Percentiles rank a stretch among this genome's conserved stretches.
These are phyloP conservation scores for Cataglyphis hispanica DNA, from an alignment of 1,140 invertebrate genomes.

Conservation along the genomic window DNA sequence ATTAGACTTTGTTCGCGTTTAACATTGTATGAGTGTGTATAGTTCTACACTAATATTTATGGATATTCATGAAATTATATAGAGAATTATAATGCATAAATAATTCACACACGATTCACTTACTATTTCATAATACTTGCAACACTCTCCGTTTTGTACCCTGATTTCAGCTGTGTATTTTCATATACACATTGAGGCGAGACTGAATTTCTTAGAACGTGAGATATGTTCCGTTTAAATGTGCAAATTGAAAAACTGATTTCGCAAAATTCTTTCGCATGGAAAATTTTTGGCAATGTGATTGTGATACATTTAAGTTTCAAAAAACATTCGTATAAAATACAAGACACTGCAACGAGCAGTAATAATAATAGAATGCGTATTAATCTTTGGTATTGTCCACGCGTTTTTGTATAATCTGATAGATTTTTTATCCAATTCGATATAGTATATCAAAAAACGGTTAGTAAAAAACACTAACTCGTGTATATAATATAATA, in stretches of 20 bases:
- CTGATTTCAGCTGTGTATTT: constrained; percentile 67
- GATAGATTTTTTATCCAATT: constrained; percentile 24
- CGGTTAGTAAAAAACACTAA: no score
- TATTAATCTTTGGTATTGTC: constrained; percentile 33
- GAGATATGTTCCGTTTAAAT: constrained; percentile 38
- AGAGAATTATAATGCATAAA: constrained; percentile 59
- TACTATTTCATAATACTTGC: constrained; percentile 58
- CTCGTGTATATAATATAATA: background rate
- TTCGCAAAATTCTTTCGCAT: background rate
- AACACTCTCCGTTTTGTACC: constrained; percentile 61
- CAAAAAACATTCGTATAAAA: constrained; percentile 33
- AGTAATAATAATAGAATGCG: background rate
- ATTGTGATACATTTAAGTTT: background rate
- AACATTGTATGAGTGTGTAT: background rate
- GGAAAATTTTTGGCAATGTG: background rate
- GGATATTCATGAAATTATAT: constrained; percentile 54
- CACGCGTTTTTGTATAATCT: background rate
- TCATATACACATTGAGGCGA: constrained; percentile 13
- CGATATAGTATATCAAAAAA: constrained; percentile 40
- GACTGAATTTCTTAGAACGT: constrained; percentile 15
- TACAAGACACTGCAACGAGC: constrained; percentile 21
- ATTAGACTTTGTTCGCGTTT: background rate
- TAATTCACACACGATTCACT: constrained; percentile 31
- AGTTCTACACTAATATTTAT: constrained; percentile 6
- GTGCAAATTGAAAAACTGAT: constrained; percentile 34